A percentile compares a stretch with the other conserved stretches of the same genome.
Conservation (phyloP, 2,113 vertebrate species). For the Platysteira castanea region DNA sequence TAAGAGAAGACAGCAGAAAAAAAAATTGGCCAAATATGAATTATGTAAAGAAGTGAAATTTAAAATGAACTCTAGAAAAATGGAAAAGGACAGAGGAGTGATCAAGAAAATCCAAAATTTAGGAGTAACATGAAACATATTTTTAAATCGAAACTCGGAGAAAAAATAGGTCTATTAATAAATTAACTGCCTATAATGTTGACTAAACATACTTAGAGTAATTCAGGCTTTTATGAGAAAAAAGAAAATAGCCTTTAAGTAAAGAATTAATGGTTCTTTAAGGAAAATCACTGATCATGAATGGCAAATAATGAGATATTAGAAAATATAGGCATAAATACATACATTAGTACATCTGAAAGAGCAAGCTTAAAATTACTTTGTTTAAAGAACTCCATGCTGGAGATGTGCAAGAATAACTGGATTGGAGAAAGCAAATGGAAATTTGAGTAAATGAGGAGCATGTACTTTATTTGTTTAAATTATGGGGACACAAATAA, state of each 20-base stretch:
- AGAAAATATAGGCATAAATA: not conserved
- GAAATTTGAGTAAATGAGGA: not conserved
- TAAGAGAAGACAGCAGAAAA: not conserved
- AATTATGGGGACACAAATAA: not conserved
- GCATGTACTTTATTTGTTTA: not conserved
- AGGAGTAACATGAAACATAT: not conserved
- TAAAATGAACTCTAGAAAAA: not conserved
- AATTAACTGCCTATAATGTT: not conserved
- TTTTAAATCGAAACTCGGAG: not conserved
- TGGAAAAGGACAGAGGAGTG: not conserved
- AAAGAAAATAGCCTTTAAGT: not conserved
- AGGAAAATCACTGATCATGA: not conserved
- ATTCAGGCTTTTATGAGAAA: not conserved
- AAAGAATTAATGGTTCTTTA: not conserved
- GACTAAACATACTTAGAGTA: not conserved
- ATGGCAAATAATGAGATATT: not conserved
- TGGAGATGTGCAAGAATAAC: not conserved
- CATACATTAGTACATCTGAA: not conserved
- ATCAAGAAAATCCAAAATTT: not conserved
- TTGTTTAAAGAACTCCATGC: not conserved
- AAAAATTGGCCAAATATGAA: not conserved
- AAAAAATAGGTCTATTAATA: not conserved
- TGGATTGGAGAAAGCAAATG: not conserved
- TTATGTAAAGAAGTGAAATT: not conserved
- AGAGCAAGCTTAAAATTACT: not conserved